These are phyloP conservation scores for Sinosuthora webbiana DNA, from an alignment of 2,113 vertebrate species.

Conservation along the genomic window DNA sequence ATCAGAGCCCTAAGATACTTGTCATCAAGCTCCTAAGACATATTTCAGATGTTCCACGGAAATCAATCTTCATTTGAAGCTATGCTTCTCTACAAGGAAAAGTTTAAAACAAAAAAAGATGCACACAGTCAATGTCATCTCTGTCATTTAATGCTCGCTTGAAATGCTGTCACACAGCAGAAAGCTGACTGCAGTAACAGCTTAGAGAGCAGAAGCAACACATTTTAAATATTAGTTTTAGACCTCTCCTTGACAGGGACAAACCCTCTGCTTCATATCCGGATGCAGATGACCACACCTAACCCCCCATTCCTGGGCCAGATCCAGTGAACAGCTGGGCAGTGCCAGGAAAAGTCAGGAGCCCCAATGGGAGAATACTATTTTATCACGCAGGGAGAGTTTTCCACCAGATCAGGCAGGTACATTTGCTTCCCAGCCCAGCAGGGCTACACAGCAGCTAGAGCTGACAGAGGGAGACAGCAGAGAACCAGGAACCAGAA, in stretches of 20 bases:
- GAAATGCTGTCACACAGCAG: neutral
- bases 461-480: neutral
- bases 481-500: neutral
- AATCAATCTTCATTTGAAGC: neutral
- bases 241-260: neutral
- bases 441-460: neutral
- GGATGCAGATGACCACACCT: neutral
- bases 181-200: neutral
- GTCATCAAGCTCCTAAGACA: neutral
- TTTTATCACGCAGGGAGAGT: neutral
- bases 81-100: neutral
- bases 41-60: neutral
- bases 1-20: neutral
- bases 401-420: neutral
- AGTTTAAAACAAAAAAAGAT: neutral
- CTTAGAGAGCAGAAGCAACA: neutral
- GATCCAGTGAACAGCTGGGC: neutral
- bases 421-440: neutral
- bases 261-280: neutral
- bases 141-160: neutral
- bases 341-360: neutral
- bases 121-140: neutral
- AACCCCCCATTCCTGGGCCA: neutral
- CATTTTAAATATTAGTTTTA: neutral
- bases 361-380: fast-evolving